Evolutionary conservation across 2,113 vertebrate species (phyloP), one percentile per base, ranked within the genome.

Genomic region (Lepus americanus): DNA sequence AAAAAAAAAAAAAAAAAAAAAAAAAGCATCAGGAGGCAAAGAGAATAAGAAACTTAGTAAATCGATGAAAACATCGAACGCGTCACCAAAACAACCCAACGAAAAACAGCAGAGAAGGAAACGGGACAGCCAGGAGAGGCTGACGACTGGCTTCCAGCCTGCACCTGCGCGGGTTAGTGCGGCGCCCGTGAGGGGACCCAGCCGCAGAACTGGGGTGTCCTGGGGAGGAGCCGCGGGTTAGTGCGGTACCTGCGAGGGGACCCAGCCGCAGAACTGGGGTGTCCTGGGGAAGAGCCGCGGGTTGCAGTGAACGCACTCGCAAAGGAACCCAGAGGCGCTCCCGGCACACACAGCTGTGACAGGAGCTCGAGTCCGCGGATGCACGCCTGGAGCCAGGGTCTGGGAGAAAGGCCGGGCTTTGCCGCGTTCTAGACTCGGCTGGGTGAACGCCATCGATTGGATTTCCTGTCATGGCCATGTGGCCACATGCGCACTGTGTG

Each of bases 401-500:
- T 63, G 61, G 29, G 10, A n/a, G n/a, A n/a, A 61, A 55, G 44
- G 8, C 3, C 36, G 39, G 6, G 6, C 31, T 11, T 89, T 27
- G 4, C 25, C 6, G 29, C 10, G 19, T 44, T 44, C 29, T 11
- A 55, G 84, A 36, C 27, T 44, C 31, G 22, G 17, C 27, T 59
- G 88, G 44, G 53, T 59, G 66, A 14, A 82, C 91, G 36, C 80
- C 39, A 49, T 77, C 2, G 1, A 9, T 1, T 5, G 53, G 39
- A 61, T n/a, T 49, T 92, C 67, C 64, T 22, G 92, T 49, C 44
- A 3, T 53, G 14, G 0, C 1, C 7, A n/a, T 23, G 25, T 9
- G 22, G 73, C 29, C 0, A 3, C 49, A 14, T 0, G 5, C 0
- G 6, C 39, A 0, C 31, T 55, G 67, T 59, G 49, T 12, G 6